These are phyloP conservation scores for Apistogramma diplotaenia DNA, from an alignment of 2,113 vertebrate genomes.

Conservation along the genomic window DNA sequence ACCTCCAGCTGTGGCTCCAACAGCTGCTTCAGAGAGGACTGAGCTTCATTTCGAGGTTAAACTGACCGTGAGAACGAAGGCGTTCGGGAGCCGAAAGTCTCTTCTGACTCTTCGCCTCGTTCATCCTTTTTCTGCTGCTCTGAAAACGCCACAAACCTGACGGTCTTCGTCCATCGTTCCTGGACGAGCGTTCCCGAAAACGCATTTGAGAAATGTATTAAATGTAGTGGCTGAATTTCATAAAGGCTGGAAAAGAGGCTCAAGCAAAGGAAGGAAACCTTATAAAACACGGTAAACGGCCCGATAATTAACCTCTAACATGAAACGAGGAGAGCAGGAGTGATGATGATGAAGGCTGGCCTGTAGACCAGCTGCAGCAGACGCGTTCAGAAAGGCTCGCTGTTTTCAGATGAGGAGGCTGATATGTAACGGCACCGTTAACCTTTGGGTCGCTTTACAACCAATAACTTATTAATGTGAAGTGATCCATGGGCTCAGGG, in stretches of 20 bases:
- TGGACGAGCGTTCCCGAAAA: background rate
- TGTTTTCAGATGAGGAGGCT: too few relatives aligned
- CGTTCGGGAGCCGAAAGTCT: too few relatives aligned
- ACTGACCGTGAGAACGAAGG: too few relatives aligned
- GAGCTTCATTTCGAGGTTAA: too few relatives aligned
- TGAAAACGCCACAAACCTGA: too few relatives aligned
- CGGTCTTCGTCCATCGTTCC: too few relatives aligned
- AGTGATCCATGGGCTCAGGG: too few relatives aligned
- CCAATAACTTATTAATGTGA: background rate
- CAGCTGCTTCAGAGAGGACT: too few relatives aligned
- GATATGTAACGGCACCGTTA: background rate
- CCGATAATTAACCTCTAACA: background rate
- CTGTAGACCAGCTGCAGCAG: background rate
- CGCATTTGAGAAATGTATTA: background rate
- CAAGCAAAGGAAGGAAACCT: background rate
- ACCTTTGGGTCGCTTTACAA: background rate
- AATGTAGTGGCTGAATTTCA: too few relatives aligned
- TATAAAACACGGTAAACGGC: background rate
- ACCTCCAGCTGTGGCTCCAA: background rate
- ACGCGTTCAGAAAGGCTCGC: too few relatives aligned
- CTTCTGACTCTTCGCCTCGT: too few relatives aligned
- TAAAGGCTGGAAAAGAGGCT: background rate
- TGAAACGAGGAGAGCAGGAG: background rate
- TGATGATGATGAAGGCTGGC: background rate
- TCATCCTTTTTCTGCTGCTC: too few relatives aligned